Evolutionary conservation across 2,888 invertebrate genomes (phyloP), one percentile per base, ranked within the genome.

Genomic region (Drosophila niveifrons): DNA sequence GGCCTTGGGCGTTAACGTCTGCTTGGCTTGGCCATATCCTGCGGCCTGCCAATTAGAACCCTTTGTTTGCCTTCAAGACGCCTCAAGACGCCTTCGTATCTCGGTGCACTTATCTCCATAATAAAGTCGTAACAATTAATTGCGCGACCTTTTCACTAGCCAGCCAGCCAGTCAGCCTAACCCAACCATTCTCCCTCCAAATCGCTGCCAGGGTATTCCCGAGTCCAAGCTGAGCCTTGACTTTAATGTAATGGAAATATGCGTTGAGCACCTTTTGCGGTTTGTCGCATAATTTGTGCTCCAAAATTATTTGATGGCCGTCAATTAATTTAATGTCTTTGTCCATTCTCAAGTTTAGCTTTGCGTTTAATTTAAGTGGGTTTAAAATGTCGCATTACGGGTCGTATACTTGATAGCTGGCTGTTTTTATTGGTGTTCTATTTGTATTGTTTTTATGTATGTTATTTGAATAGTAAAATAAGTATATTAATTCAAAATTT

Each of bases 41-140:
- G 82, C 72, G 75, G 85, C 66, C 73, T 75, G 88, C 90, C 89
- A 89, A 88, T 90, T 90, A 88, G 87, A 88, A 81, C 83, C 90
- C 80, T 90, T 90, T 90, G 88, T 87, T 75, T 64, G 81, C 59
- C 69, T 59, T 65, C 11, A 36, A 47, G 51, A 47, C 64, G 31
- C 61, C 36, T 59, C 52, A 81, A 83, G 88, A 67, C 72, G 74
- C 23, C 52, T 58, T 15, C 48, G 31, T 48, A 75, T 75, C 65
- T 73, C 50, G 56, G 29, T 31, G 73, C 78, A 87, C 86, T 90
- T 91, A 91, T 90, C 89, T 90, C 79, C 90, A 88, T 90, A 90
- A 91, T 88, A 85, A 89, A 90, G 88, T 86, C 91, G 82, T 89
- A 90, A 91, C 82, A 91, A 90, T 91, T 91, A 90, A 91, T 91